Base-by-base conservation (phyloP, 1,140 invertebrate genomes). In the Cydia amplana region DNA sequence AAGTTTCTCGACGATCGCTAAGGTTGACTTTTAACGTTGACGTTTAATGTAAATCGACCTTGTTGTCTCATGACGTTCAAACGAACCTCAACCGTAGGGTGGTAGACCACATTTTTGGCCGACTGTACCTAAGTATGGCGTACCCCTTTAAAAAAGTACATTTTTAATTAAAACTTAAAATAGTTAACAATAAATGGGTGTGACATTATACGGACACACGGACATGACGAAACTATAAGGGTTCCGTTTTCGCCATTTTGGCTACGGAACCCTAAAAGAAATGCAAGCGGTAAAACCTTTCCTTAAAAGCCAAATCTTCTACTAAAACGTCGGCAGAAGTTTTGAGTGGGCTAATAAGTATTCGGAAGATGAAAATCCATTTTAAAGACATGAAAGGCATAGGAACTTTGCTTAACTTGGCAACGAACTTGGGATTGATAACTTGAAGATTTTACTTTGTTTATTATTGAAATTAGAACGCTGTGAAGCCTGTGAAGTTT, bases 321-420 rank as follows among this genome's bases (percentile, higher is more conserved):
- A 67, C 23, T 67, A 4, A 18, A 70, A 60, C 9, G 2, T 10
- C 18, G 32, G 28, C 65, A n/a, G 7, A 70, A 70, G 65, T 70
- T 70, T 70, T 36, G 36, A 70, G 65, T 70, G 65, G 16, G 7
- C 65, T 70, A 70, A 70, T 70, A 70, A 40, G 36, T 32, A 70
- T 18, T 70, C n/a, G n/a, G 65, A 23, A 70, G 65, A 67, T 36
- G 64, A 36, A 32, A 43, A 70, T 70, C 65, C 65, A 40, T 70
- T 70, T 70, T 40, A 28, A 70, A 70, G 65, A 40, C 65, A 70
- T 70, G 36, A 70, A 70, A 70, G 65, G 65, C 65, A 70, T 20
- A 18, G n/a, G 28, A 36, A 36, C 28, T 36, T 70, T 18, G 28
- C 65, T 10, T 23, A 70, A 70, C 36, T 67, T 67, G 64, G 23